Conservation (phyloP, 2,888 invertebrate species). For the Ectemnius continuus region DNA sequence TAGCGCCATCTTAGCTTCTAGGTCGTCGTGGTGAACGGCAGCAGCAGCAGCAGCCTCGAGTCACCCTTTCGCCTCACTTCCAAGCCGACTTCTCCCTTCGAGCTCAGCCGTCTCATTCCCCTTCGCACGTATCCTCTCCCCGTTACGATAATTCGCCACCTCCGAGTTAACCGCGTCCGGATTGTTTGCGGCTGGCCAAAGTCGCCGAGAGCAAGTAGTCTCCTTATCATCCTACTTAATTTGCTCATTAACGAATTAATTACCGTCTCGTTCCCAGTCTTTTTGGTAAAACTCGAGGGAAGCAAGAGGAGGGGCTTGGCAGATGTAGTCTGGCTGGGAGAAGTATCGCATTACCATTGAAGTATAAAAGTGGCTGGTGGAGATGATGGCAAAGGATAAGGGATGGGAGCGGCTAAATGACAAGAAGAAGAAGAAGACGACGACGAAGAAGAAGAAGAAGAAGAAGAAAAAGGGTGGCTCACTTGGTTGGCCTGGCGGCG, state of each 20-base stretch:
- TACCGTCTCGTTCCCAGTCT: too few relatives aligned
- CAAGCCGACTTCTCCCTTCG: constrained; percentile 13
- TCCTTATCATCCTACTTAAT: too few relatives aligned
- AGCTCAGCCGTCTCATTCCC: background rate
- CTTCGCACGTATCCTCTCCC: background rate
- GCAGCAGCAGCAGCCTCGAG: constrained; percentile 6
- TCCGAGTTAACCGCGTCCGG: constrained; percentile 9
- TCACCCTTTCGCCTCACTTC: constrained; percentile 1
- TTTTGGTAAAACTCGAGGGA: too few relatives aligned
- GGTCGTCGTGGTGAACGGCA: constrained; percentile 28
- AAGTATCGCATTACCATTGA: constrained; percentile 60
- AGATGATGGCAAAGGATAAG: constrained; percentile 12
- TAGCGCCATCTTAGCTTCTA: constrained; percentile 66
- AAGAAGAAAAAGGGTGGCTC: background rate
- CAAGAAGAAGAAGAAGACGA: constrained; percentile 14
- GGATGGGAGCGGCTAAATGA: constrained; percentile 33
- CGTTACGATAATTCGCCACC: background rate
- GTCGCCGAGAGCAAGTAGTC: too few relatives aligned
- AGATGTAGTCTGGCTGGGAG: constrained; percentile 37
- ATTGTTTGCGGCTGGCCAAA: too few relatives aligned
- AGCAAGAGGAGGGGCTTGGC: background rate
- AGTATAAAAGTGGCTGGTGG: constrained; percentile 39
- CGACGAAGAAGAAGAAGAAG: background rate
- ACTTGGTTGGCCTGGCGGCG: constrained; percentile 9
- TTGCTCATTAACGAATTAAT: too few relatives aligned